Percentiles rank a stretch among this genome's conserved stretches.
Evolutionary conservation across 2,888 invertebrate genomes (phyloP).

Genomic region (Macrosiphum euphorbiae): DNA sequence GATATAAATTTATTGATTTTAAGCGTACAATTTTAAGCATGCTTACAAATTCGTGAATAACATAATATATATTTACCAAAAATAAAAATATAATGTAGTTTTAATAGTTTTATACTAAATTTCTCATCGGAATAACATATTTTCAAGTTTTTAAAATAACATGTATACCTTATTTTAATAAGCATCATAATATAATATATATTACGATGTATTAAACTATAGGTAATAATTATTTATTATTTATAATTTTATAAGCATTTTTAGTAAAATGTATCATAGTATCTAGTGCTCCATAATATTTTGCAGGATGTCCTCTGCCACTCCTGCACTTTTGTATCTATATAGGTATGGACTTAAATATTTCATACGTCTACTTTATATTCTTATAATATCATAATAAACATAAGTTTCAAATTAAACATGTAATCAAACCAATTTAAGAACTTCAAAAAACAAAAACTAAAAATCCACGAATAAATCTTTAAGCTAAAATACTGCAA

Average conservation of each 20-base stretch:
- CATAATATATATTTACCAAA: neutral
- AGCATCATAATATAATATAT: neutral
- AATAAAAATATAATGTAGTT: neutral
- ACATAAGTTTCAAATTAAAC: neutral
- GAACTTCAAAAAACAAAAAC: neutral
- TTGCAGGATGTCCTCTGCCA: neutral
- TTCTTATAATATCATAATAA: neutral
- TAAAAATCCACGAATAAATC: neutral
- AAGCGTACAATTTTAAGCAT: neutral
- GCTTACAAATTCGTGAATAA: neutral
- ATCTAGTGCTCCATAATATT: neutral
- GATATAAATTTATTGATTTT: neutral
- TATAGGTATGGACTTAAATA: neutral
- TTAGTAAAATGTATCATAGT: neutral
- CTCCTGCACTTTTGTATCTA: neutral
- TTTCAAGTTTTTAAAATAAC: too few species aligned
- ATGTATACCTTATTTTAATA: too few species aligned
- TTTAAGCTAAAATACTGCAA: neutral
- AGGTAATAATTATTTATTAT: neutral
- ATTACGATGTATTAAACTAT: neutral
- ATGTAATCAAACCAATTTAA: neutral
- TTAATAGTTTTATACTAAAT: neutral
- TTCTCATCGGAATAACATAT: neutral
- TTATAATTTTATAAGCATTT: neutral
- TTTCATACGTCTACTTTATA: neutral